These are phyloP conservation scores for Silurus asotus DNA, from an alignment of 2,113 vertebrate genomes.

Conservation along the genomic window DNA sequence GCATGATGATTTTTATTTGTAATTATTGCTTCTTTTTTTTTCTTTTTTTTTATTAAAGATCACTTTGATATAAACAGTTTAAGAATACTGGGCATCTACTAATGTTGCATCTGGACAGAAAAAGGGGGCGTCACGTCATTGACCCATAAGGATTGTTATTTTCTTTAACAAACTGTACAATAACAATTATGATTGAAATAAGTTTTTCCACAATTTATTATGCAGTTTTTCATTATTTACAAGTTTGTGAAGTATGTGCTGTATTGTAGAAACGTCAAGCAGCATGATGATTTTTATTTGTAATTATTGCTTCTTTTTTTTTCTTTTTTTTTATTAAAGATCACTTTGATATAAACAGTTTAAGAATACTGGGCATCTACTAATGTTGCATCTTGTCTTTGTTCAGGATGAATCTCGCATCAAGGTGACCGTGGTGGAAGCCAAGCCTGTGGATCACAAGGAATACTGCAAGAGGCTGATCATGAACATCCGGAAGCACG, in stretches of 20 bases:
- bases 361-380: no score
- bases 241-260: not conserved
- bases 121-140: no score
- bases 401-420: slow-evolving; percentile 92
- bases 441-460: slow-evolving; percentile 88
- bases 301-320: not conserved
- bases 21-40: not conserved
- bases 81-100: not conserved
- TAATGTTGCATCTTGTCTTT: not conserved
- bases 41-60: no score
- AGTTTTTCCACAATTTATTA: not conserved
- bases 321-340: no score
- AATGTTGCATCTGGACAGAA: not conserved
- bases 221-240: not conserved
- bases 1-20: not conserved
- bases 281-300: not conserved
- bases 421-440: slow-evolving; percentile 87
- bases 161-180: not conserved
- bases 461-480: slow-evolving; percentile 90
- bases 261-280: not conserved
- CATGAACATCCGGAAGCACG: slow-evolving; percentile 81
- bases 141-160: no score
- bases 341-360: not conserved
- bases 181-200: not conserved
- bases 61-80: not conserved